These are phyloP conservation scores for Atta cephalotes DNA, from an alignment of 1,140 invertebrate genomes.

Conservation along the genomic window DNA sequence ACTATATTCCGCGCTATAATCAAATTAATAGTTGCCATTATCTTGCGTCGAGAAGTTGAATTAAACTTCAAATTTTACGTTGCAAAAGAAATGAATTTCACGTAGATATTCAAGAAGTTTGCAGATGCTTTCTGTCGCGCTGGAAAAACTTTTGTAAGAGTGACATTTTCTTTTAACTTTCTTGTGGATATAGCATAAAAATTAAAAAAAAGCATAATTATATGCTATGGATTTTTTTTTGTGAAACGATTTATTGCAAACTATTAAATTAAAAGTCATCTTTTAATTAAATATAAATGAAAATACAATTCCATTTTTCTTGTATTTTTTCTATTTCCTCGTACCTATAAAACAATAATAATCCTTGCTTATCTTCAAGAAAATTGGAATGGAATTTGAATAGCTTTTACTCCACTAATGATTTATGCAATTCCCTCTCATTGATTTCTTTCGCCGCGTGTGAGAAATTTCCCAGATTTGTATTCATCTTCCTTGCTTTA, in stretches of 20 bases:
- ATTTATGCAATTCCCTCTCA: slow-evolving; percentile 3
- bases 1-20: slow-evolving; percentile 30
- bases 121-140: background rate
- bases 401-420: background rate
- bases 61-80: slow-evolving; percentile 46
- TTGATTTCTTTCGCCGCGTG: slow-evolving; percentile 21
- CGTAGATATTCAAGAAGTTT: slow-evolving; percentile 32
- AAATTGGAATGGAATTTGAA: background rate
- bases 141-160: slow-evolving; percentile 12
- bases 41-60: slow-evolving; percentile 28
- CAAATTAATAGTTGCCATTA: slow-evolving; percentile 45
- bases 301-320: background rate
- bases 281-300: background rate
- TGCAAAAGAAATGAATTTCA: slow-evolving; percentile 36
- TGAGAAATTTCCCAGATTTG: slow-evolving; percentile 21
- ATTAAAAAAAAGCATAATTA: slow-evolving; percentile 30
- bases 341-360: background rate
- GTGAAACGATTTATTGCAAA: background rate
- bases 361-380: background rate
- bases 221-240: background rate
- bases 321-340: background rate
- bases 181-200: background rate
- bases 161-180: slow-evolving; percentile 24
- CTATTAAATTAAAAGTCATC: background rate
- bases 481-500: background rate